Conservation (phyloP, 1,140 invertebrate species). For the Cyclina sinensis region DNA sequence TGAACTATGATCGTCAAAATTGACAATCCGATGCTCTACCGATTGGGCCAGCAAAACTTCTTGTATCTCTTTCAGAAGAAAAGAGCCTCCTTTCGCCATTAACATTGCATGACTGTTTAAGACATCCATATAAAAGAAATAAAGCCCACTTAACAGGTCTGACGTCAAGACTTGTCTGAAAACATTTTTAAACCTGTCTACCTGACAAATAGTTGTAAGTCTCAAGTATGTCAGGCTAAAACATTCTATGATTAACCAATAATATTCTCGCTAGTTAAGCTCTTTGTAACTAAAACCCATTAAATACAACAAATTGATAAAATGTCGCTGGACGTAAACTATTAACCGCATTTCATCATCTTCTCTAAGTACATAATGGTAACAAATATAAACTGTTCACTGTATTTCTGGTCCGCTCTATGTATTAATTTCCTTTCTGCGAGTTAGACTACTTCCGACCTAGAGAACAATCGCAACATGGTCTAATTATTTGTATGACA, state of each 20-base stretch:
- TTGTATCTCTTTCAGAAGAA: too few relatives aligned
- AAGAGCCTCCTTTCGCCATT: too few relatives aligned
- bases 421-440: neutral
- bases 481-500: neutral
- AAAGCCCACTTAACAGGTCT: neutral
- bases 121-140: too few relatives aligned
- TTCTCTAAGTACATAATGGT: too few relatives aligned
- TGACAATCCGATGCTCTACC: too few relatives aligned
- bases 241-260: constrained; percentile 3
- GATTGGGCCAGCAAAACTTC: too few relatives aligned
- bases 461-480: constrained; percentile 2
- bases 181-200: neutral
- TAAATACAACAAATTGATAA: neutral
- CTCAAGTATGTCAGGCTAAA: neutral
- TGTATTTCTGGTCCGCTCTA: neutral
- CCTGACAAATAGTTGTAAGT: constrained; percentile 26
- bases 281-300: neutral
- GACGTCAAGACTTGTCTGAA: neutral
- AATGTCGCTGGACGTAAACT: neutral
- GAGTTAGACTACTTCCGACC: constrained; percentile 8
- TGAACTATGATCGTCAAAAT: too few relatives aligned
- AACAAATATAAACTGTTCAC: too few relatives aligned
- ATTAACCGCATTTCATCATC: constrained; percentile 27
- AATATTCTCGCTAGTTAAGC: neutral
- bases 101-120: too few relatives aligned